phyloP scores from a whole-genome alignment of 2,113 vertebrate genomes.

The Hyperoodon ampullatus region DNA sequence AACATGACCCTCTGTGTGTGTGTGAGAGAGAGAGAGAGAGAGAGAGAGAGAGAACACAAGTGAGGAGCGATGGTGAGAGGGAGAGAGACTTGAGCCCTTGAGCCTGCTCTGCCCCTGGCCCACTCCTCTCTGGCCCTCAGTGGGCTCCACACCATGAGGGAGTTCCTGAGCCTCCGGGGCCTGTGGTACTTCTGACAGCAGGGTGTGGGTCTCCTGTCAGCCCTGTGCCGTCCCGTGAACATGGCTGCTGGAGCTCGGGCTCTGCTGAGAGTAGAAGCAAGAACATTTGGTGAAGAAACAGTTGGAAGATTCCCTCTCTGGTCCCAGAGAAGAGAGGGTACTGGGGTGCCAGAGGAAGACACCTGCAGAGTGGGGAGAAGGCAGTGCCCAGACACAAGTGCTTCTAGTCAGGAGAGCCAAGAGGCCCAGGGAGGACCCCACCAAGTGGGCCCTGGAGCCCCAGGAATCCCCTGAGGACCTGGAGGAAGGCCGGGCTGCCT shows the following conservation, averaged over 20 bases:
- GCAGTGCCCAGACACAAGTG: not conserved
- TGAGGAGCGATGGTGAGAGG: not conserved
- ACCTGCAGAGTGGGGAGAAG: not conserved
- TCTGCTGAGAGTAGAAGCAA: not conserved
- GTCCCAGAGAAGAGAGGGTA: not conserved
- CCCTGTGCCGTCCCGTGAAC: fast-evolving
- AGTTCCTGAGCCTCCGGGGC: not conserved
- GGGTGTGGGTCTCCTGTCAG: not conserved
- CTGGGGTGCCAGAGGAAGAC: not conserved
- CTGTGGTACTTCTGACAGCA: not conserved
- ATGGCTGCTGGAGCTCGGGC: not conserved
- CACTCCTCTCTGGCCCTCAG: not conserved
- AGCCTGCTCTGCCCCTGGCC: not conserved
- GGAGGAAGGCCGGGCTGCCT: not conserved
- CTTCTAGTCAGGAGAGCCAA: not conserved
- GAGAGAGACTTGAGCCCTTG: not conserved
- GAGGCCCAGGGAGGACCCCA: not conserved
- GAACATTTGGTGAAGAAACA: not conserved
- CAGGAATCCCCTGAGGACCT: not conserved
- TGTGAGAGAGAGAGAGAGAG: not conserved
- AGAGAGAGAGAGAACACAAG: not conserved
- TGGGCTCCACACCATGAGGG: not conserved
- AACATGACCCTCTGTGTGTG: not conserved
- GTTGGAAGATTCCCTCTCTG: not conserved
- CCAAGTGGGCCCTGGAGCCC: not conserved